Evolutionary conservation across 1,140 invertebrate species (phyloP), one percentile per base, ranked within the genome.

Genomic region (Ladona fulva): DNA sequence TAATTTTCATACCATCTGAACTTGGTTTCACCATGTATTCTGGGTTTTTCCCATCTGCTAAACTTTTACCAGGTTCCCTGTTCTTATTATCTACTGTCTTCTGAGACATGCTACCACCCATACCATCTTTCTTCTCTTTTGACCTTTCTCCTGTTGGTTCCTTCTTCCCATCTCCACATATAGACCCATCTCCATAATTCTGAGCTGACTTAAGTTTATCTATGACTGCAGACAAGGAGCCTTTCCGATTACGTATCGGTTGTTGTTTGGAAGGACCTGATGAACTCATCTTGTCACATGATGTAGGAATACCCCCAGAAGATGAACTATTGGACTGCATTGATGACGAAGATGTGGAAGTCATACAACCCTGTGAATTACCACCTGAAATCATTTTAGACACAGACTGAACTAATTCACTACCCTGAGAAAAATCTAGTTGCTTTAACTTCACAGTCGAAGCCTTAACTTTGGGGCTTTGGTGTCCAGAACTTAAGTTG

Each of bases 21-120:
- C 92, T 94, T 42, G 91, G 91, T 81, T 95, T 95, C 0, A 95
- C 92, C 90, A 94, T 94, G 81, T 95, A 96, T 81, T 95, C 94
- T 0, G 87, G 85, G 82, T 91, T 93, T 85, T 94, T 94, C 77
- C 91, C 90, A 14, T 86, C 86, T 66, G 52, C 52, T 66, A 66
- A 1, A 22, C 52, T 66, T 66, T 25, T n/a, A 22, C 25, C 75
- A 29, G 25, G 25, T 19, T 59, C 42, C 19, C 76, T 73, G 22
- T 74, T 77, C 11, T 81, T 80, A 52, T 59, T 75, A 11, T 78
- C 74, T 22, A 77, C 76, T 14, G 25, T 74, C 75, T 81, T 81
- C 59, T 52, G 42, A 14, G 76, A 77, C 14, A 29, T 22, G 24
- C n/a, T 76, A n/a, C 24, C 11, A 24, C 76, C 59, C 76, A 42